Base-by-base conservation (phyloP, 2,113 vertebrate species). In the Xenopus laevis region DNA sequence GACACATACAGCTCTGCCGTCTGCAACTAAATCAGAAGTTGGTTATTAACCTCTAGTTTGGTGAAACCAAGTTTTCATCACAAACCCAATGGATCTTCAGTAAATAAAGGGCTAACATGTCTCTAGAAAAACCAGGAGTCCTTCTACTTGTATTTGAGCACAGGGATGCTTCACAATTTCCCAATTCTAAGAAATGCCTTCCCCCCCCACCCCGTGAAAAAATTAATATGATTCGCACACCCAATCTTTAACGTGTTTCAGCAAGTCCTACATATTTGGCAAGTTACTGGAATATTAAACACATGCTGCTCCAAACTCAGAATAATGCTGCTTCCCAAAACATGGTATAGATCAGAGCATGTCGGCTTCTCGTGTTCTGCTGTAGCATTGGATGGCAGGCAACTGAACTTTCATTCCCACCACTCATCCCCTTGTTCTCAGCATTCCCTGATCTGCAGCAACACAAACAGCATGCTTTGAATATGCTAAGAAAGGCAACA, bases 241-340 rank as follows among this genome's bases (percentile, higher is more conserved):
- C 71, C 71, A 73, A 66, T 45, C 21, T 30, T 50, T 16, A 65
- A 17, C 62, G 10, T 57, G 71, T 65, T 58, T 58, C 4, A 57
- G 62, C 52, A 16, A 45, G 71, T 52, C 18, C 13, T 3, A 27
- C 15, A 66, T 44, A 44, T n/a, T 46, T 73, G 65, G 52, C 71
- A 73, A 72, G 17, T 52, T 13, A 6, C 17, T 4, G 11, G 71
- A 65, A 66, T 66, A 65, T n/a, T 27, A 27, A 27, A 27, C 23
- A 27, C 23, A 27, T 27, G 23, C 23, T 27, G 23, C 23, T 27
- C 23, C 23, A 17, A 23, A 52, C 27, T 40, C 33, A 9, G 33
- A 9, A 9, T 7, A 40, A 40, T 40, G 16, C 52, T 46, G 23
- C 23, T 27, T 64, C 30, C 23, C 33, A 47, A 27, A 30, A 45